Evolutionary conservation across 53 echinoderm and acorn worm species (phyloP), one percentile per base, ranked within the genome.

Genomic region (Astropecten irregularis): DNA sequence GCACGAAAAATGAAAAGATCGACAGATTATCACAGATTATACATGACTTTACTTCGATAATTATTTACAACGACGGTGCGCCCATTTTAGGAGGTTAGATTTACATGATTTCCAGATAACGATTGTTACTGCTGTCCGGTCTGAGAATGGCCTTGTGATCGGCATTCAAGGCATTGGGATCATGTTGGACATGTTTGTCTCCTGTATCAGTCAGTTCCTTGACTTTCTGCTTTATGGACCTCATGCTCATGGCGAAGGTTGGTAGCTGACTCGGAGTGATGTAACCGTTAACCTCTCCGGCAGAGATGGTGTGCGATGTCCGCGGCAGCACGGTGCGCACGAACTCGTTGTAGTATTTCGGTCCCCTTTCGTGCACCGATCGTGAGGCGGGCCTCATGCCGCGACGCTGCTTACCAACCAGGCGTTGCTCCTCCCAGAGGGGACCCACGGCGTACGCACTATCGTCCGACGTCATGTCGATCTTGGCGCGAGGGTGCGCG

Each of bases 331-430:
- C 20, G 31, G 60, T 4, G 2, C 79, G 79, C 3, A 79, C 79
- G 8, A 27, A 74, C 56, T 74, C 74, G 33, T 79, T 79, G 61
- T 62, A 79, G 22, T 79, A 79, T 19, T 46, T 60, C 15, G 79
- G 79, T 18, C 79, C 79, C 0, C 79, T 46, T 33, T 79, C 62
- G 47, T 79, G 79, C 79, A 79, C 29, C 28, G 79, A 79, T 31
- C 61, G 22, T 19, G 79, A 79, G 21, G 29, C 31, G 33, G 79
- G 79, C 56, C 79, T 79, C 20, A 60, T 33, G 3, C 3, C 11
- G 0, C 21, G 63, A 13, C 56, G 9, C 28, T 42, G 10, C 19
- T 16, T 40, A 19, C 22, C 19, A 46, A 29, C 32, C 57, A 57
- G 25, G 2, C 18, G 58, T 22, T 47, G 79, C 15, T 62, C 79